Percentiles rank a stretch among this genome's conserved stretches.
These are phyloP conservation scores for Panopea generosa DNA, from an alignment of 2,888 invertebrate genomes.

Conservation along the genomic window DNA sequence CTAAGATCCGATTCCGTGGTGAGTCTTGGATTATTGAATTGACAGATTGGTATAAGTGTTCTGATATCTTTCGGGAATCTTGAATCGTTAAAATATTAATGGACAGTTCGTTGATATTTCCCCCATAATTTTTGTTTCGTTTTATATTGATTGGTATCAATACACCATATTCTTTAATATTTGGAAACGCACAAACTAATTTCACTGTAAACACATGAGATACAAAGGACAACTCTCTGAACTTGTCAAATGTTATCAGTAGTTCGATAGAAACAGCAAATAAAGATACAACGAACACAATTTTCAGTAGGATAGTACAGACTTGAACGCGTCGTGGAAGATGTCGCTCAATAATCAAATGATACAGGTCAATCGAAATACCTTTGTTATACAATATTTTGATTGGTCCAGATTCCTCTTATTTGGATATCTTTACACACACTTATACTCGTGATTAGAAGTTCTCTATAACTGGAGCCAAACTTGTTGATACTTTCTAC, in stretches of 20 bases:
- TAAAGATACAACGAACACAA: constrained; percentile 25
- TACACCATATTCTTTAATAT: constrained; percentile 25
- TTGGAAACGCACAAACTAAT: constrained; percentile 47
- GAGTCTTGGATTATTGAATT: too few relatives aligned
- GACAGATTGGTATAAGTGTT: too few relatives aligned
- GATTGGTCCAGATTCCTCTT: background rate
- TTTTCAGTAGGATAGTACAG: constrained; percentile 31
- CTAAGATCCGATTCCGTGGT: too few relatives aligned
- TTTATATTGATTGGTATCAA: background rate
- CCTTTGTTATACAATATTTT: constrained; percentile 19
- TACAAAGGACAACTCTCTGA: constrained; percentile 46
- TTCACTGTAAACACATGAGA: constrained; percentile 49
- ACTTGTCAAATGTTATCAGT: constrained; percentile 39
- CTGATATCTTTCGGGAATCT: too few relatives aligned
- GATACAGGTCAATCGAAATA: too few relatives aligned
- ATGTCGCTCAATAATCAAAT: constrained; percentile 25
- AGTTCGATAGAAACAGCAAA: constrained; percentile 36
- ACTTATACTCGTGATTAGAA: constrained; percentile 31
- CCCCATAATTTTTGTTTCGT: background rate
- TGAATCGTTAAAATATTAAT: background rate
- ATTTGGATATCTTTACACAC: constrained; percentile 8
- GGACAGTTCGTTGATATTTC: constrained; percentile 10
- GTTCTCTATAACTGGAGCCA: constrained; percentile 25
- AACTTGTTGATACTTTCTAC: constrained; percentile 33
- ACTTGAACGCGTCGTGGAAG: constrained; percentile 41